phyloP scores from a whole-genome alignment of 1,140 invertebrate genomes.

The Meloidogyne hapla region DNA sequence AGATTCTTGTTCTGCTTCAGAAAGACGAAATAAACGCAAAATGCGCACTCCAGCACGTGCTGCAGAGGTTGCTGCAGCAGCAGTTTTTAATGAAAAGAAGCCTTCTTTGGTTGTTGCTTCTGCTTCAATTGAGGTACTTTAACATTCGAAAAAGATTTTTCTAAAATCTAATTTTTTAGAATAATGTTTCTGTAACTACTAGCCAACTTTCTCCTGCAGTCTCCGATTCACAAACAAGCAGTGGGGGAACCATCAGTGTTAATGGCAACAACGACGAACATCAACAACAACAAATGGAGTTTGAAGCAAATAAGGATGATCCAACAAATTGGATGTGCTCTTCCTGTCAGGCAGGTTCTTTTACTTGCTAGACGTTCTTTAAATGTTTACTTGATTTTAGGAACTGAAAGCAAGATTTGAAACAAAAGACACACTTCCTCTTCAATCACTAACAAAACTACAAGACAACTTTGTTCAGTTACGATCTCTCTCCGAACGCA shows the following conservation, averaged over 20 bases:
- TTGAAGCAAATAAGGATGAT: background rate
- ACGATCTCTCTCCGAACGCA: too few species aligned
- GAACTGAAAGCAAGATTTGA: background rate
- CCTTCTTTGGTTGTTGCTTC: too few species aligned
- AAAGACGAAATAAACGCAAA: conserved; percentile 26
- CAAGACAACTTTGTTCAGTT: background rate
- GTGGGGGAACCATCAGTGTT: background rate
- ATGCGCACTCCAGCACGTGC: conserved; percentile 3
- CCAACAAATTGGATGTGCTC: too few species aligned
- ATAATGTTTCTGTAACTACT: background rate
- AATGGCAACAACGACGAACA: background rate
- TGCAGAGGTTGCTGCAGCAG: background rate
- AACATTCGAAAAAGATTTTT: too few species aligned
- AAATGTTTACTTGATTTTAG: background rate
- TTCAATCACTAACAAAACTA: background rate
- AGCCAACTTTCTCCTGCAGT: conserved; percentile 30
- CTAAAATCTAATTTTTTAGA: too few species aligned
- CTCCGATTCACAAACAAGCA: conserved; percentile 34
- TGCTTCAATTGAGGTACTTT: too few species aligned
- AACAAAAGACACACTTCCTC: background rate
- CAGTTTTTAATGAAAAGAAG: conserved; percentile 7
- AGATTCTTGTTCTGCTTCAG: background rate
- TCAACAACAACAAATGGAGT: conserved; percentile 1
- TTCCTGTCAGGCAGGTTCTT: too few species aligned
- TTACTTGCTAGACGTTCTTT: too few species aligned